A percentile compares a stretch with the other conserved stretches of the same genome.
Conservation (phyloP, 1,140 invertebrate species). For the Chironomus tepperi region DNA sequence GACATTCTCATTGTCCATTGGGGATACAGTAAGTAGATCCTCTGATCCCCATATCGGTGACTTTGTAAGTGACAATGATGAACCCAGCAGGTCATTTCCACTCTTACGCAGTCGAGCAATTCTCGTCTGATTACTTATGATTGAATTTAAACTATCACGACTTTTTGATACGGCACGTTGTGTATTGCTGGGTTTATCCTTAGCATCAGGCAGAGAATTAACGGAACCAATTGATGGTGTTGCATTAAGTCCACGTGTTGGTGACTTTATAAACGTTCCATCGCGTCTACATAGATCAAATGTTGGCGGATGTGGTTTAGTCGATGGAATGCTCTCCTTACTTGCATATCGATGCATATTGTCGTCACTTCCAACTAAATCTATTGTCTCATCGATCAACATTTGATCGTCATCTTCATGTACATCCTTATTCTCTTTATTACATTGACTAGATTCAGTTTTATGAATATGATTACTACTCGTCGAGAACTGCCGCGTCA, state of each 20-base stretch:
- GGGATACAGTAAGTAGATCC: not conserved
- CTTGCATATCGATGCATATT: not conserved
- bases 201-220: conserved; percentile 1
- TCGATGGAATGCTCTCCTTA: not conserved
- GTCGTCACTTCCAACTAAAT: not conserved
- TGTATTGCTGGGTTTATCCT: not conserved
- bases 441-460: conserved; percentile 1
- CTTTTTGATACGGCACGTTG: conserved; percentile 2
- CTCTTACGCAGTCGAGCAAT: not conserved
- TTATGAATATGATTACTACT: not conserved
- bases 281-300: not conserved
- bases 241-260: not conserved
- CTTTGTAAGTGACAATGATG: not conserved
- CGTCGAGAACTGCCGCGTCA: not conserved
- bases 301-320: not conserved
- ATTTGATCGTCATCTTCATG: not conserved
- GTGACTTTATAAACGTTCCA: conserved; percentile 16
- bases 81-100: not conserved
- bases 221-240: not conserved
- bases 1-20: not conserved
- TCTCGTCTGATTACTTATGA: not conserved
- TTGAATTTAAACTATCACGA: not conserved
- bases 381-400: conserved; percentile 1
- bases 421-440: not conserved
- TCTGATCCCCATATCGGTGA: not conserved